These are phyloP conservation scores for Frieseomelitta varia DNA, from an alignment of 1,140 invertebrate species.

Conservation along the genomic window DNA sequence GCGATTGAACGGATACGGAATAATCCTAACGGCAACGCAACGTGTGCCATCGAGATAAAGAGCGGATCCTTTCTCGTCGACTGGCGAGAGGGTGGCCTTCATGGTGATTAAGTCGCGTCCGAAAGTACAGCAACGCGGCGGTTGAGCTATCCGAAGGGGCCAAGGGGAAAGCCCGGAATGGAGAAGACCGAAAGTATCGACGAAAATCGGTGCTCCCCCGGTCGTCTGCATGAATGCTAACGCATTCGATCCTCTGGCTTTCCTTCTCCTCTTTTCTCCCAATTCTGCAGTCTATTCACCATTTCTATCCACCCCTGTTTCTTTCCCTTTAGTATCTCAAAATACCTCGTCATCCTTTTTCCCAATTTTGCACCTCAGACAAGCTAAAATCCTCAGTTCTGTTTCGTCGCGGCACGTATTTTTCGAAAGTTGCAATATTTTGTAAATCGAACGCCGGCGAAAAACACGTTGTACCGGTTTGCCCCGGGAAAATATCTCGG, in stretches of 20 bases:
- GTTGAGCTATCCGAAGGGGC: constrained; percentile 44
- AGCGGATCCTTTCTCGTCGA: constrained; percentile 64
- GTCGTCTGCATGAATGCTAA: constrained; percentile 53
- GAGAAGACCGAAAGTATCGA: constrained; percentile 66
- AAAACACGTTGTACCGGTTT: not conserved
- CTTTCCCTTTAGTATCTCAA: too few relatives aligned
- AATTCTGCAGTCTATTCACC: not conserved
- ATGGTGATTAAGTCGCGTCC: constrained; percentile 67
- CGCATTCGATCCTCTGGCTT: constrained; percentile 32
- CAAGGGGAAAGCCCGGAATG: constrained; percentile 30
- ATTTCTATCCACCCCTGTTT: not conserved
- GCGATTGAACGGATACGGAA: constrained; percentile 57
- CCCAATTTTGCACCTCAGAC: not conserved
- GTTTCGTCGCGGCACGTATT: not conserved
- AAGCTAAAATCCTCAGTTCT: not conserved
- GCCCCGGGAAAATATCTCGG: not conserved
- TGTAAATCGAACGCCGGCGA: not conserved
- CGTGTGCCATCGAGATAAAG: constrained; percentile 63
- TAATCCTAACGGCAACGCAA: constrained; percentile 64
- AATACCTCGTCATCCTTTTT: too few relatives aligned
- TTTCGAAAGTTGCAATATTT: not conserved
- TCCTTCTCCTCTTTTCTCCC: not conserved
- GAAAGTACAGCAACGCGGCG: constrained; percentile 62
- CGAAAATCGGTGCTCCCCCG: constrained; percentile 50
- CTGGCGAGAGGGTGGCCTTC: constrained; percentile 56